Evolutionary conservation across 1,140 invertebrate species (phyloP), one percentile per base, ranked within the genome.

Genomic region (Zophobas atratus): DNA sequence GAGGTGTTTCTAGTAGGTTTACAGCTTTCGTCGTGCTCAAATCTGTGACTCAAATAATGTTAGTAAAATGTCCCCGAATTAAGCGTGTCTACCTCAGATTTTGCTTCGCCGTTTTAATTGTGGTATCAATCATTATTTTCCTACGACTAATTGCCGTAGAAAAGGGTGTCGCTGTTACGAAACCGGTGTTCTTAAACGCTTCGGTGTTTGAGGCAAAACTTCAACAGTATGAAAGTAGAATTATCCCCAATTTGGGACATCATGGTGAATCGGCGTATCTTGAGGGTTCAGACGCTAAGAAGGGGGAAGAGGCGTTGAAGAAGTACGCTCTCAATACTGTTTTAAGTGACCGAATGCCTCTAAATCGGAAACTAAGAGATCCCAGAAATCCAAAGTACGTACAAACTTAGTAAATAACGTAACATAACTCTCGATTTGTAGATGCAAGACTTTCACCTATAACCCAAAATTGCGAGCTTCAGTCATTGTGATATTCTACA

Each of bases 401-500:
- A 0, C n/a, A 73, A 34, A 20, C 38, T n/a, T 48, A 20, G 1
- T 34, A 57, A 36, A 48, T 39, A 1, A 2, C 3, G 5, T 1
- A 6, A 35, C 32, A 34, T 46, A 39, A 34, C 55, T 55, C n/a
- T 55, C 41, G 48, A 38, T 85, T 84, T 86, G 56, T 77, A 92
- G 90, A 75, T 93, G 92, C 83, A 87, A 87, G 80, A 79, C 83
- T 32, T 83, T 91, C 33, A 81, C 77, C 5, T 93, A 92, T 81
- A 86, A 88, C 84, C 84, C 87, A 6, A 87, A 86, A 76, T 83
- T 92, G n/a, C 90, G 90, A 38, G 87, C 90, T 1, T 91, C 89
- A 79, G 91, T 98, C 6, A 90, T 98, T 41, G 92, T 98, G 56
- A 95, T 97, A 81, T 98, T 96, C 88, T 95, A 93, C 84, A 96